Evolutionary conservation across 1,140 invertebrate species (phyloP), one percentile per base, ranked within the genome.

Genomic region (Cephus cinctus): DNA sequence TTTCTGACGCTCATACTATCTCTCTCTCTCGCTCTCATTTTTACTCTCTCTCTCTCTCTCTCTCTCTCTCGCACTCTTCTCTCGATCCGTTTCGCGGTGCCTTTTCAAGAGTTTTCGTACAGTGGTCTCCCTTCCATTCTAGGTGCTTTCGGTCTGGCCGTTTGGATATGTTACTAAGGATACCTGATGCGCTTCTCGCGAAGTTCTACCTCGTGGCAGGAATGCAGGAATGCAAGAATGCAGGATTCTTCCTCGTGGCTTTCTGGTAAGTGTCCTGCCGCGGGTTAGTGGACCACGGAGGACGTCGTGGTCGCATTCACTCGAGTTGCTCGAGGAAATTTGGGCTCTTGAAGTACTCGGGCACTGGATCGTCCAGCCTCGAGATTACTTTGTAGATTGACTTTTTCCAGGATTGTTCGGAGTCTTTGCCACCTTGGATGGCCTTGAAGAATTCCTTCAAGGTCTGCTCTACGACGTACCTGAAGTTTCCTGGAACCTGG

Each of bases 321-420:
- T 96, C 96, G 55, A 99, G 85, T 78, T 98, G 94, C 77, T 98
- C 95, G 75, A 99, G 86, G 82, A 99, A 99, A 81, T 98, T 96
- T 32, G 95, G 93, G 57, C 92, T 94, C 79, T 99, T 98, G 86
- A 99, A 99, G 81, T 97, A 98, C 73, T 99, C 97, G 47, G 98
- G 98, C 54, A 99, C 93, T 30, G 89, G 87, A 76, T 99, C 96
- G 79, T 99, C 98, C 78, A 99, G 83, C 71, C 97, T 86, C 55
- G 96, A 96, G 71, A 99, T 99, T 59, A 99, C 89, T 80, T 99
- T 99, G 84, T 99, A 99, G 77, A 99, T 99, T 57, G 94, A 89
- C 77, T 99, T 99, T 82, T 99, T 99, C 98, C 98, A 99, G 52
- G 95, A 98, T 69, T 98, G 96, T 77, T 99, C 98, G 18, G 86